Base-by-base conservation (phyloP, 2,797 vertebrate genomes). In the Luscinia luscinia region DNA sequence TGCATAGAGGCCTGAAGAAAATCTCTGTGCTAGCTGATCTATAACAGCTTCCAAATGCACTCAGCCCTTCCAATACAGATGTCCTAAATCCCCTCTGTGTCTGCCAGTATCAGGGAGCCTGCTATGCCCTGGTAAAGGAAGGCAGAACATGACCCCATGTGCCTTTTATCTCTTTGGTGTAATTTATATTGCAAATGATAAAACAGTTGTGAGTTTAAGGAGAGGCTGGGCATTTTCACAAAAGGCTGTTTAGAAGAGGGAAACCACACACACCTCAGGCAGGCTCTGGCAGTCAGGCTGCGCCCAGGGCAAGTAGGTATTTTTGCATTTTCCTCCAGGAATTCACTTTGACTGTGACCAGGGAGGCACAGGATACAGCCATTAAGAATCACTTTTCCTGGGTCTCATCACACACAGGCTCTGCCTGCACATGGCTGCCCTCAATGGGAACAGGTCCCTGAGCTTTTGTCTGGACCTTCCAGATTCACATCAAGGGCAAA, bases 371-470 rank as follows among this genome's bases (percentile, higher is more conserved):
- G 57, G 57, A 48, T 32, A 41, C 26, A 49, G 30, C 19, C 32
- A 21, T 61, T 61, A 41, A 64, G 9, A 66, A 20, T 40, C 2
- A 3, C 9, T 80, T 69, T 14, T 21, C 69, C 43, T 9, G 41
- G 26, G 22, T 57, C 51, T 77, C 21, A 41, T 28, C 63, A 19
- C 2, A 15, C 6, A 4, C 20, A 43, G n/a, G 38, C 57, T 70
- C 58, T 68, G 34, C 54, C 28, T 46, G 46, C 5, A 0, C 0
- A 1, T 17, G 38, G 58, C 52, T 86, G 49, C 22, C 15, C 16
- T 36, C 0, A 2, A 20, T 32, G 59, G 54, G 27, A 90, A 32
- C 54, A 46, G 34, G 11, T 36, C 62, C 36, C 34, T 0, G 0
- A 8, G 34, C 41, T 45, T 66, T 57, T 66, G 40, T 18, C 63